Base-by-base conservation (phyloP, 1,140 invertebrate genomes). In the Drosophila sp. region DNA sequence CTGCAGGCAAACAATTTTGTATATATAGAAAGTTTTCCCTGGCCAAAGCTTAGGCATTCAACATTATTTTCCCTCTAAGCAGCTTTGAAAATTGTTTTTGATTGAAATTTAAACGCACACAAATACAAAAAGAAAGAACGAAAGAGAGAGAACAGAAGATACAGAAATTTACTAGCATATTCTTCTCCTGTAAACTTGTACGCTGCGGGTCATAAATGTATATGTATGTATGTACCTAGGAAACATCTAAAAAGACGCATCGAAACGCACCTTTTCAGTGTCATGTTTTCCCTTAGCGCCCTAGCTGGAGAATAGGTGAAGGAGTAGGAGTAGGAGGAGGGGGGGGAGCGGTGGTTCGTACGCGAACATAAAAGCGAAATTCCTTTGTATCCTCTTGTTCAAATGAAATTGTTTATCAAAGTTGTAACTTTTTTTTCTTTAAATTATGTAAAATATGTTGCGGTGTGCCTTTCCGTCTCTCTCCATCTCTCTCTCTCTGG, bases 371-470 rank as follows among this genome's bases (percentile, higher is more conserved):
- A 89, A 89, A 89, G 84, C 60, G 63, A 84, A 87, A 89, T 84
- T 84, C 84, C 80, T 72, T 84, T 38, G 11, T 17, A 17, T 61
- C 25, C 30, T 70, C 83, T 86, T 72, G 74, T 86, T 86, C 78
- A 78, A 87, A 79, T 87, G 72, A 83, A 86, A 86, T 86, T 86
- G 84, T 86, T 86, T 86, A 35, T 87, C 87, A 80, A 86, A 86
- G 76, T 86, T 83, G 72, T 76, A 87, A 8, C 23, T 10, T 27
- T 50, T 74, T 82, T 50, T 74, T 78, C 66, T 78, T 62, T 67
- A 78, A 89, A 87, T 89, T 87, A 87, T 87, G 83, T 87, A 77
- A 87, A 86, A 87, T 87, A 86, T 86, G 84, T 80, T 77, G 75
- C 50, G 74, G 74, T 77, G 40, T 29, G 44, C 38, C 33, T 17